These are phyloP conservation scores for Drosophila acutilabella DNA, from an alignment of 2,888 invertebrate genomes.

Conservation along the genomic window DNA sequence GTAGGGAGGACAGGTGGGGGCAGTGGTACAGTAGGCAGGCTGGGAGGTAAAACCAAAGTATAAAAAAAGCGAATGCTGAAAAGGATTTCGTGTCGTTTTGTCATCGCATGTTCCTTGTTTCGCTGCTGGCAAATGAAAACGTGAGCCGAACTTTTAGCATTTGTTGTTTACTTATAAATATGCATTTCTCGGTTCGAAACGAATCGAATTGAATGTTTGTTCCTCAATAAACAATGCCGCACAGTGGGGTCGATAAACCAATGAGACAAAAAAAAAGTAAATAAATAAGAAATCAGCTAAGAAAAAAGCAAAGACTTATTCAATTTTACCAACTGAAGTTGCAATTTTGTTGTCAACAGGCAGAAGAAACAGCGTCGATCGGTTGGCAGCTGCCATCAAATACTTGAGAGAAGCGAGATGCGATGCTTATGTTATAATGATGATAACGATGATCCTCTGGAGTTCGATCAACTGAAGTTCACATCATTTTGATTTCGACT, in stretches of 20 bases:
- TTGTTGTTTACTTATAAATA: conserved; percentile 71
- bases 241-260: conserved; percentile 40
- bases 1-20: conserved; percentile 1
- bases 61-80: conserved; percentile 37
- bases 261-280: neutral
- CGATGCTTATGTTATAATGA: conserved; percentile 20
- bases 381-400: conserved; percentile 74
- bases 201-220: too few relatives aligned
- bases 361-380: conserved; percentile 49
- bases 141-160: conserved; percentile 65
- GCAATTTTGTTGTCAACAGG: conserved; percentile 76
- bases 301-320: too few relatives aligned
- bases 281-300: neutral
- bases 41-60: conserved; percentile 31
- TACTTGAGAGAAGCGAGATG: conserved; percentile 62
- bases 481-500: conserved; percentile 68
- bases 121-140: conserved; percentile 70
- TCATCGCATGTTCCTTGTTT: conserved; percentile 73
- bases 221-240: conserved; percentile 70
- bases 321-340: conserved; percentile 65
- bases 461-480: conserved; percentile 27
- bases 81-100: conserved; percentile 82
- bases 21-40: conserved; percentile 2
- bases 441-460: conserved; percentile 13
- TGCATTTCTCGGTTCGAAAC: conserved; percentile 65